Base-by-base conservation (phyloP, 1,140 invertebrate species). In the Panulirus ornatus region DNA sequence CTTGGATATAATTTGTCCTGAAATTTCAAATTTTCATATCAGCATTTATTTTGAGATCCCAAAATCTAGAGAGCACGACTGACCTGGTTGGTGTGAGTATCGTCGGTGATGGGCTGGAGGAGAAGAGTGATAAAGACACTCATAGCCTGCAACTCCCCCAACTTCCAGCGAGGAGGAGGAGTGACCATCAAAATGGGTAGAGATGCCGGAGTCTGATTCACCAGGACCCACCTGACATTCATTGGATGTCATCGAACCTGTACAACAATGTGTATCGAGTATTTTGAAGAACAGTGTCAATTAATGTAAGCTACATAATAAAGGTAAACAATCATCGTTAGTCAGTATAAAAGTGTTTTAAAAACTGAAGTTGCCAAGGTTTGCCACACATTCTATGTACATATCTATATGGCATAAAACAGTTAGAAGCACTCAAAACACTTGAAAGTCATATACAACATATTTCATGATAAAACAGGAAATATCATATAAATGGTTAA, bases 141-240 rank as follows among this genome's bases (percentile, higher is more conserved):
- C 88, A 91, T 73, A 82, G 66, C 44, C 47, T 83, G 94, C 94
- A 92, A 94, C 94, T 87, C 94, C 94, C 84, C 87, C 91, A 75
- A 87, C 91, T 92, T 95, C 95, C 22, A 95, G 94, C 89, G 95
- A 96, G 94, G 95, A 96, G 92, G 95, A 95, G 91, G 95, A 95
- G 93, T 96, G 95, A 93, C 96, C 95, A 94, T 96, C 96, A 93
- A 96, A 95, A 93, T 97, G 96, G 63, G 96, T 97, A 88, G 96
- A 97, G 93, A 97, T 96, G 93, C 97, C 97, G 93, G 97, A 97
- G 94, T 98, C 95, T 19, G 93, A 94, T 81, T 94, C 94, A 30
- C 92, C 90, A 14, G 93, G 92, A 34, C 93, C 93, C 71, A 93
- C 89, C 54, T 86, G 84, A 71, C 91, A 92, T 30, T 92, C 88